Percentiles rank a stretch among this genome's conserved stretches.
Conservation (phyloP, 23 tunicate species). For the Ciona savignyi region DNA sequence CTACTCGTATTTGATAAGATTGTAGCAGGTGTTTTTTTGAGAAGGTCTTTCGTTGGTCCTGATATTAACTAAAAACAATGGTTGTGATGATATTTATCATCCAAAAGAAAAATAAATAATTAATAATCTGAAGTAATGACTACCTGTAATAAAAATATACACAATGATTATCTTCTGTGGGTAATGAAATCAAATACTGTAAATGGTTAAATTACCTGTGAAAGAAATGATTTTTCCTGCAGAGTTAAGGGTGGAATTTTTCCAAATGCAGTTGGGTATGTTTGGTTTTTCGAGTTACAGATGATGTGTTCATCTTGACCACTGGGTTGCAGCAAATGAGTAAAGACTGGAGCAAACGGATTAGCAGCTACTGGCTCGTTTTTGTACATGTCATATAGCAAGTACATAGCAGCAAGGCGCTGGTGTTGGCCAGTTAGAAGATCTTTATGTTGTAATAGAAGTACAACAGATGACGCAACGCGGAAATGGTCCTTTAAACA, state of each 20-base stretch:
- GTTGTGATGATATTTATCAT: not conserved
- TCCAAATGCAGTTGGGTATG: conserved; percentile 28
- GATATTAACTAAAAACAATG: conserved; percentile 51
- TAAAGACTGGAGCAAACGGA: conserved; percentile 85
- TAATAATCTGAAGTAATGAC: no score
- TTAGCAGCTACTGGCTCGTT: conserved; percentile 67
- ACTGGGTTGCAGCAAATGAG: conserved; percentile 56
- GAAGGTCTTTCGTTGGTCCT: conserved; percentile 49
- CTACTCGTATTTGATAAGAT: conserved; percentile 15
- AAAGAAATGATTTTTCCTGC: conserved; percentile 60
- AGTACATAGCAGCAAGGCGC: conserved; percentile 74
- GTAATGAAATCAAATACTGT: no score
- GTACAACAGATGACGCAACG: conserved; percentile 71
- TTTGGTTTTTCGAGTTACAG: conserved; percentile 1
- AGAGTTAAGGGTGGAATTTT: conserved; percentile 47
- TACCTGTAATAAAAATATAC: no score
- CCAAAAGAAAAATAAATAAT: not conserved
- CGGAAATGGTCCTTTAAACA: conserved; percentile 67
- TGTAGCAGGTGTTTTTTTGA: conserved; percentile 68
- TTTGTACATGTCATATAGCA: conserved; percentile 82
- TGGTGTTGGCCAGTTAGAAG: conserved; percentile 78
- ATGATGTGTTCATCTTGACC: conserved; percentile 8
- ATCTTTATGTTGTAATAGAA: conserved; percentile 74
- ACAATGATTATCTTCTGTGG: no score
- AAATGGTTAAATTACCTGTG: no score